A percentile compares a stretch with the other conserved stretches of the same genome.
Conservation (phyloP, 2,888 invertebrate genomes). For the Portevinia maculata region DNA sequence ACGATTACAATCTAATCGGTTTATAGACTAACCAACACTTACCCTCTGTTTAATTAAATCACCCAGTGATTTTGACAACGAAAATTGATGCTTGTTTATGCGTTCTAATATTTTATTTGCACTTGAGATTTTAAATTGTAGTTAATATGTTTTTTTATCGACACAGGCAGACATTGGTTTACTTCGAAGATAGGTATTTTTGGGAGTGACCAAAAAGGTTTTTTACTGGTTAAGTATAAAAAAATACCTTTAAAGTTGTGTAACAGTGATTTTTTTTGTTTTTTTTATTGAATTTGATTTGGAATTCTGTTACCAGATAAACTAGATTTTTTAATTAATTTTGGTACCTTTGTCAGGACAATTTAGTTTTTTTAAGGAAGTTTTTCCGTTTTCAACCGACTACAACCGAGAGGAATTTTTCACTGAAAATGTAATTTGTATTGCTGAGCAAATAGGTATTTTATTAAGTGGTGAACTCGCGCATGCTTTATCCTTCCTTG, state of each 20-base stretch:
- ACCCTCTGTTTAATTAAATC: constrained; percentile 43
- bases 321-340: too few species aligned
- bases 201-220: constrained; percentile 47
- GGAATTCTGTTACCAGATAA: too few species aligned
- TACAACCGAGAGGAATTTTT: constrained; percentile 82
- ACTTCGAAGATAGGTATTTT: constrained; percentile 23
- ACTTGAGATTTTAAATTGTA: constrained; percentile 4
- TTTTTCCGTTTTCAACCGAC: constrained; percentile 76
- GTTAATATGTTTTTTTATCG: constrained; percentile 20
- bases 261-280: neutral
- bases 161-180: constrained; percentile 31
- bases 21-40: constrained; percentile 46
- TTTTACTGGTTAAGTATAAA: neutral
- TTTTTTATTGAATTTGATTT: neutral
- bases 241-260: constrained; percentile 6
- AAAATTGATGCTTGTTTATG: constrained; percentile 34
- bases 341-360: neutral
- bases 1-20: constrained; percentile 37
- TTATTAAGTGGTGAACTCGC: constrained; percentile 51
- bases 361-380: constrained; percentile 15
- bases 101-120: constrained; percentile 13
- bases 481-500: constrained; percentile 59
- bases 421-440: constrained; percentile 77
- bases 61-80: constrained; percentile 13
- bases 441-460: constrained; percentile 51